Percentiles rank a stretch among this genome's conserved stretches.
Evolutionary conservation across 2,113 vertebrate species (phyloP).

Genomic region (Hyperoodon ampullatus): DNA sequence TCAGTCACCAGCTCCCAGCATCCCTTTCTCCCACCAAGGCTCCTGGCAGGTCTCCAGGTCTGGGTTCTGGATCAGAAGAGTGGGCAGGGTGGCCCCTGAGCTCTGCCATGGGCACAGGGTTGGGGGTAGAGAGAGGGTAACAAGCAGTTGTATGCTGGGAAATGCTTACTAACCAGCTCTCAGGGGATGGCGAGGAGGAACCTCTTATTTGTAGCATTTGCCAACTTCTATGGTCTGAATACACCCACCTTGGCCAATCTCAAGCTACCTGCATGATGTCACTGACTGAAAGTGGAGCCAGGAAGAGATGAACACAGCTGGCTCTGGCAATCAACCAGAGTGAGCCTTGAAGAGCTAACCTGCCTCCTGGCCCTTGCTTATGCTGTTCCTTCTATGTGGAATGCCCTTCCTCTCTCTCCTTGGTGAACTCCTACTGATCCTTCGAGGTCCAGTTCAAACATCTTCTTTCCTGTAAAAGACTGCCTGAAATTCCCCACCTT

Average conservation of each 20-base stretch:
- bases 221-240: accelerated
- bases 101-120: background rate
- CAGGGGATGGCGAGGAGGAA: background rate
- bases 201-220: background rate
- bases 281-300: background rate
- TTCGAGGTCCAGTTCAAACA: background rate
- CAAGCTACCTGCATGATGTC: background rate
- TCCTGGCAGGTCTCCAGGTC: background rate
- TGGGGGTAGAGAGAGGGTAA: background rate
- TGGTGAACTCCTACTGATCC: background rate
- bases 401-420: background rate
- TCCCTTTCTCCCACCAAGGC: background rate
- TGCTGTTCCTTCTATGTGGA: background rate
- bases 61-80: background rate
- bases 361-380: background rate
- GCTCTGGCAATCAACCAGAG: background rate
- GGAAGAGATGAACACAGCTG: background rate
- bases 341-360: background rate
- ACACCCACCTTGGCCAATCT: background rate
- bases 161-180: background rate
- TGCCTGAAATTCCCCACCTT: background rate
- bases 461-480: background rate
- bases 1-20: background rate
- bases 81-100: background rate
- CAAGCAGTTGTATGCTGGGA: background rate